These are phyloP conservation scores for Centruroides vittatus DNA, from an alignment of 1,140 invertebrate genomes.

Conservation along the genomic window DNA sequence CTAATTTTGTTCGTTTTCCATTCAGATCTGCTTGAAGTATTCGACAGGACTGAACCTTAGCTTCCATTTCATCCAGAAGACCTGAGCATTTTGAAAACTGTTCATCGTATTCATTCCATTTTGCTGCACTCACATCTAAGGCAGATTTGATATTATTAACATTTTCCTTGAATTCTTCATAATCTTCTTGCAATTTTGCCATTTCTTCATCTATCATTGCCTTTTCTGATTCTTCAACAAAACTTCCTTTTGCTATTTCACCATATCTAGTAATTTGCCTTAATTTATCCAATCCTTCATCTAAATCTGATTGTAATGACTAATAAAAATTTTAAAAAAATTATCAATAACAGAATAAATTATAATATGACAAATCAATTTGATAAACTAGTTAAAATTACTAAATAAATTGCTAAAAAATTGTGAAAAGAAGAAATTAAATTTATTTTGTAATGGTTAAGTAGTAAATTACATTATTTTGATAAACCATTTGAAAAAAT, in stretches of 20 bases:
- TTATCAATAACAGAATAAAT: no score
- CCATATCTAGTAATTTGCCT: slow-evolving; percentile 64
- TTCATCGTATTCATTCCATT: slow-evolving; percentile 92
- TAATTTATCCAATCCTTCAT: slow-evolving; percentile 58
- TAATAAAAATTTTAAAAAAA: no score
- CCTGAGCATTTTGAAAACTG: slow-evolving; percentile 75
- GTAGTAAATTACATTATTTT: no score
- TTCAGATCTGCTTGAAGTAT: slow-evolving; percentile 77
- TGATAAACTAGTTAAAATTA: no score
- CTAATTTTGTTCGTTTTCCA: slow-evolving; percentile 72
- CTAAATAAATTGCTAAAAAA: no score
- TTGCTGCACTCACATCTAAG: slow-evolving; percentile 75
- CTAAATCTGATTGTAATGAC: slow-evolving; percentile 54
- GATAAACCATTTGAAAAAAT: no score
- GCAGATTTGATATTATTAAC: slow-evolving; percentile 62
- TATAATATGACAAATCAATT: no score
- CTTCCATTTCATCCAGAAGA: slow-evolving; percentile 77
- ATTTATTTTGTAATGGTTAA: no score
- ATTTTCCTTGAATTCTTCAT: slow-evolving; percentile 24
- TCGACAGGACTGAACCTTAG: slow-evolving; percentile 71
- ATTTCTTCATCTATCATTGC: slow-evolving; percentile 85
- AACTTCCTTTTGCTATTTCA: slow-evolving; percentile 61
- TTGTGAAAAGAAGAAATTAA: no score
- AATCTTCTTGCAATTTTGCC: slow-evolving; percentile 60
- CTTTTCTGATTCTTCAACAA: slow-evolving; percentile 61